Percentiles rank a stretch among this genome's conserved stretches.
phyloP scores from a whole-genome alignment of 2,113 vertebrate species.

The Gobiocypris rarus region DNA sequence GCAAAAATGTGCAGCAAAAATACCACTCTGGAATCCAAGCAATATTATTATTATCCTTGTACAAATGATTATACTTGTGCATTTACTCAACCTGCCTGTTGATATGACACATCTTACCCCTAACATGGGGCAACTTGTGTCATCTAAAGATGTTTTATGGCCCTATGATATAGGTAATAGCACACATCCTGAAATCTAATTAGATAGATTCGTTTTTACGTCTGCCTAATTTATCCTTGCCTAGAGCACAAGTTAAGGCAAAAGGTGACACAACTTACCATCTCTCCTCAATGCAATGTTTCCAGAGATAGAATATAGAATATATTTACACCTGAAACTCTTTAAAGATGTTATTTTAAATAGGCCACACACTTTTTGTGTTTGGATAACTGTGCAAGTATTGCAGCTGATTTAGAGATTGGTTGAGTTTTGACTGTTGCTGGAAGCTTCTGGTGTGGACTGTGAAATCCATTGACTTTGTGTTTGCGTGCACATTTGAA shows the following conservation, averaged over 20 bases:
- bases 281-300: neutral
- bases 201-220: neutral
- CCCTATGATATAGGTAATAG: neutral
- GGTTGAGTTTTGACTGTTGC: neutral
- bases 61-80: too few relatives aligned
- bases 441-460: neutral
- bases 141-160: too few relatives aligned
- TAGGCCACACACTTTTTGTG: neutral
- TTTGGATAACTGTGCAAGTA: neutral
- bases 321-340: neutral
- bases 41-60: neutral
- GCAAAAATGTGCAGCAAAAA: neutral
- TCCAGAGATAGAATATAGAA: neutral
- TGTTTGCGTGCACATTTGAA: conserved; percentile 4
- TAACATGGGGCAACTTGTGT: neutral
- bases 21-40: too few relatives aligned
- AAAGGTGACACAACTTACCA: neutral
- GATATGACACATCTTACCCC: neutral
- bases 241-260: neutral
- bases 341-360: neutral
- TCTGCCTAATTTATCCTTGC: neutral
- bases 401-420: conserved; percentile 30
- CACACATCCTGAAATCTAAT: neutral
- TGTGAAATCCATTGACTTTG: conserved; percentile 1
- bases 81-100: neutral